These are phyloP conservation scores for Botia almorhae DNA, from an alignment of 2,797 vertebrate species.

Conservation along the genomic window DNA sequence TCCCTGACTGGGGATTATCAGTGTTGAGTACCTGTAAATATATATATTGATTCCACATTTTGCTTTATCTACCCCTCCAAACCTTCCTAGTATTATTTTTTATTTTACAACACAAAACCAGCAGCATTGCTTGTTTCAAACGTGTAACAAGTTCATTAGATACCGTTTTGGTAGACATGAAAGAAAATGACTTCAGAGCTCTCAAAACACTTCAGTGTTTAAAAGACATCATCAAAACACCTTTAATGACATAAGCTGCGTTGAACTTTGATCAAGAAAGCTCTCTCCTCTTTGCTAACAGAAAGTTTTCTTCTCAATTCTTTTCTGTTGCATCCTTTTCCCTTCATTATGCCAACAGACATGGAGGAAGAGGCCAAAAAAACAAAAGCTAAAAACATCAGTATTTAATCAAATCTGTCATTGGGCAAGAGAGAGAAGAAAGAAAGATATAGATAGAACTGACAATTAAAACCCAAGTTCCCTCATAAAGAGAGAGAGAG, in stretches of 20 bases:
- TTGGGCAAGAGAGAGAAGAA: conserved; percentile 5
- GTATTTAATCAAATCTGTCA: conserved; percentile 19
- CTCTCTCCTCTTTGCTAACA: background rate
- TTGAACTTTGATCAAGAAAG: conserved; percentile 24
- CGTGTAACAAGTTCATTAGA: conserved; percentile 14
- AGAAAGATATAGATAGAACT: conserved; percentile 6
- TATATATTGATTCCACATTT: background rate
- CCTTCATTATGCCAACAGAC: conserved; percentile 29
- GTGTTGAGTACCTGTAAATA: conserved; percentile 9
- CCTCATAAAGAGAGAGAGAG: background rate
- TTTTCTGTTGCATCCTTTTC: background rate
- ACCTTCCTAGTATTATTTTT: background rate
- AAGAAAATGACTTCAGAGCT: conserved; percentile 3
- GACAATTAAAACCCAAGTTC: conserved; percentile 23
- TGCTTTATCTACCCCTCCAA: background rate
- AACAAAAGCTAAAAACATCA: conserved; percentile 2
- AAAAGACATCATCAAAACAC: background rate
- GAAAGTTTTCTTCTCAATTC: background rate
- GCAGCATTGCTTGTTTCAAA: background rate
- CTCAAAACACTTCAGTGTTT: conserved; percentile 1
- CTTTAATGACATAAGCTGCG: background rate
- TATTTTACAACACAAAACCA: background rate
- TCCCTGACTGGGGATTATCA: conserved; percentile 17
- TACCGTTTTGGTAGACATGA: background rate
- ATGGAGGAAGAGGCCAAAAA: background rate